Conservation (phyloP, 2,888 invertebrate genomes). For the Heterodera filipjevi region DNA sequence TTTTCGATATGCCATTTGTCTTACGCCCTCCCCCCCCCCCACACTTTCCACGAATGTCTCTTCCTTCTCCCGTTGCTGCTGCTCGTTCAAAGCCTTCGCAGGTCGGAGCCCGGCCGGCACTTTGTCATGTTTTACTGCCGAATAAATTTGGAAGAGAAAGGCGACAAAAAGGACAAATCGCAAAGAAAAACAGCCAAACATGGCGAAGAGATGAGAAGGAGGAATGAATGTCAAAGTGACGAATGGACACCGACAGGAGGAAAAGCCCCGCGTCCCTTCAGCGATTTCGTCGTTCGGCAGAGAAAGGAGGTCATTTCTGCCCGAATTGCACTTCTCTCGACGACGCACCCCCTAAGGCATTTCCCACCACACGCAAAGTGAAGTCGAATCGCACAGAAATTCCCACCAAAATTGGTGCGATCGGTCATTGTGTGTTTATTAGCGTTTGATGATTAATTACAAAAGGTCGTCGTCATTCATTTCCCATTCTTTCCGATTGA, state of each 20-base stretch:
- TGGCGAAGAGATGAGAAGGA: neutral
- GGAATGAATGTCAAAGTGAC: neutral
- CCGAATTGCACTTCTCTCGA: neutral
- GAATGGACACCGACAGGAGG: neutral
- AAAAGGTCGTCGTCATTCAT: no score
- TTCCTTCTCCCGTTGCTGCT: neutral
- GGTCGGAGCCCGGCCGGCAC: conserved; percentile 48
- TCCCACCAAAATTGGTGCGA: no score
- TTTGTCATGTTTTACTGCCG: conserved; percentile 34
- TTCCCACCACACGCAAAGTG: neutral
- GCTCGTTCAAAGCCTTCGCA: conserved; percentile 44
- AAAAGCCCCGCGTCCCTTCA: no score
- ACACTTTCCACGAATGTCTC: neutral
- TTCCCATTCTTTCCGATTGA: no score
- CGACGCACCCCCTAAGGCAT: neutral
- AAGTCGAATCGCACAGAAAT: neutral
- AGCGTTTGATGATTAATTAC: no score
- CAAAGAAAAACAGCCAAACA: neutral
- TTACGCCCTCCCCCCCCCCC: neutral
- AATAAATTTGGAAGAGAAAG: conserved; percentile 2
- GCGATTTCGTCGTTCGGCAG: neutral
- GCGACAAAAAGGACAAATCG: neutral
- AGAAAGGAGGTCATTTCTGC: neutral
- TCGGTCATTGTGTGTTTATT: no score
- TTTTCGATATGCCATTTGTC: neutral